Percentiles rank a stretch among this genome's conserved stretches.
Conservation (phyloP, 2,888 invertebrate genomes). For the Cylloceria caligata region DNA sequence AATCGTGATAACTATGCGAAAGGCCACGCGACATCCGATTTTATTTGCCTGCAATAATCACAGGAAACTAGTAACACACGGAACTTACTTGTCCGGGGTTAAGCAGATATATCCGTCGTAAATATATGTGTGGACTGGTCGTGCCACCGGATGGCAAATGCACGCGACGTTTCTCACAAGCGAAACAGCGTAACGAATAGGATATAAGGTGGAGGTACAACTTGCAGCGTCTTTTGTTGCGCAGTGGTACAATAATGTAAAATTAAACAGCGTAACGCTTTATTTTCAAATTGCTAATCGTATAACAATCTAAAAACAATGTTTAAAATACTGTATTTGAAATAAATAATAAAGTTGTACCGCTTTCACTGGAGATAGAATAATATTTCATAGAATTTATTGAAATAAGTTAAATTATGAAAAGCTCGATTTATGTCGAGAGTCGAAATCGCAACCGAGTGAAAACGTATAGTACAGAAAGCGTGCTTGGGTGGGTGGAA, state of each 20-base stretch:
- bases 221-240: not conserved
- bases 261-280: not conserved
- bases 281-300: not conserved
- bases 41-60: not conserved
- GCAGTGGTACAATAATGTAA: not conserved
- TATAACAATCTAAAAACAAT: not conserved
- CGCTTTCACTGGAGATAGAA: not conserved
- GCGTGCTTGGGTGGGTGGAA: conserved; percentile 50
- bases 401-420: conserved; percentile 5
- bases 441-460: conserved; percentile 23
- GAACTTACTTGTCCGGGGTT: not conserved
- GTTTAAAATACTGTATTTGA: not conserved
- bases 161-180: not conserved
- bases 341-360: not conserved
- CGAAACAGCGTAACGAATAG: not conserved
- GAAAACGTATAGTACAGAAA: conserved; percentile 19
- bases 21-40: not conserved
- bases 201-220: not conserved
- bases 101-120: not conserved
- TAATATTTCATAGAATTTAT: not conserved
- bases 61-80: not conserved
- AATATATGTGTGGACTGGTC: not conserved
- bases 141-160: not conserved
- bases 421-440: conserved; percentile 1
- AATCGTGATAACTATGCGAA: not conserved